Base-by-base conservation (phyloP, 2,113 vertebrate genomes). In the Rhinoderma darwinii region DNA sequence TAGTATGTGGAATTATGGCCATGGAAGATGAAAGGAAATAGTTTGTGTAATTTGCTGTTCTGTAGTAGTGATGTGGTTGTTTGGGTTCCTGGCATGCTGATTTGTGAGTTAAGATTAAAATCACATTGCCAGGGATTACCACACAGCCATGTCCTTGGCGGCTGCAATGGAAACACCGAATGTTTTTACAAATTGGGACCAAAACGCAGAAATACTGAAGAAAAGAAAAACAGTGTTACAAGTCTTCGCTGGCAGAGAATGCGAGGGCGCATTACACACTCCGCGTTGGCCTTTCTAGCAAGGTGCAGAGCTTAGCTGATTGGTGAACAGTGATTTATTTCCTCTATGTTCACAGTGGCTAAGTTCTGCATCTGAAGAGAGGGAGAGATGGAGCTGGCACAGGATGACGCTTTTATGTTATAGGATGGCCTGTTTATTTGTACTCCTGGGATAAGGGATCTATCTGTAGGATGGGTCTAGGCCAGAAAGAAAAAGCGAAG, bases 61-160 rank as follows among this genome's bases (percentile, higher is more conserved):
- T 82, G 54, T 75, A 63, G 27, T 59, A 51, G 92, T 95, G 95
- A 97, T 95, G 93, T 95, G 96, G 96, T 94, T 97, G 97, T 97
- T 96, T 96, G 98, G 98, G 98, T 99, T 99, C 98, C 98, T 99
- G 98, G 98, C 98, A 97, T 99, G 97, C 97, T 99, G 98, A 99
- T 99, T 99, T 99, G 97, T 98, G 98, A 98, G 88, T 98, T 98
- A 96, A 97, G 95, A 99, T 97, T 96, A 99, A 97, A 99, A 99
- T 99, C 98, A 99, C 98, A 99, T 99, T 99, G 98, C 98, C 98
- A 99, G 98, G 98, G 98, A 99, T 99, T 99, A 99, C 98, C 98
- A 99, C 98, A 93, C 93, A 97, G 92, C 95, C 95, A 94, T 93
- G 94, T 96, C 96, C 92, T 85, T 92, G 94, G 92, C 96, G 91